phyloP scores from a whole-genome alignment of 2,888 invertebrate genomes.

The Vannuccia rotundouncinata region DNA sequence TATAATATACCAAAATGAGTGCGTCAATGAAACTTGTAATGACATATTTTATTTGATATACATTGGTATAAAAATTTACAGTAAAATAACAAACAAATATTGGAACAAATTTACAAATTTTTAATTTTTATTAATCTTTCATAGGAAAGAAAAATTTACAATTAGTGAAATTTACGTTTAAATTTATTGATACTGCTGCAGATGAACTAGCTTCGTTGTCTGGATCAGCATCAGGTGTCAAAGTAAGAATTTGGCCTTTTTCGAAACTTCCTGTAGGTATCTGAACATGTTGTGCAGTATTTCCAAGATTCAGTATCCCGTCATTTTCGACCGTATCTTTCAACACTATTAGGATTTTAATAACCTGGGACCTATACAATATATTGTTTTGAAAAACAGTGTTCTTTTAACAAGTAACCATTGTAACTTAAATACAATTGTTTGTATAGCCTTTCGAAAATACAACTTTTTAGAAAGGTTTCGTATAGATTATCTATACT shows the following conservation, averaged over 20 bases:
- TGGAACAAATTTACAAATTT: not conserved
- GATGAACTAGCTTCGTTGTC: constrained; percentile 9
- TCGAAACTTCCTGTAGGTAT: constrained; percentile 14
- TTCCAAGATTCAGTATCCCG: constrained; percentile 17
- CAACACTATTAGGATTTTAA: not conserved
- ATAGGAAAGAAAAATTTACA: constrained; percentile 15
- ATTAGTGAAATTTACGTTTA: constrained; percentile 3
- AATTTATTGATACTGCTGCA: constrained; percentile 17
- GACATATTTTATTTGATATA: constrained; percentile 18
- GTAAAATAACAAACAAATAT: not conserved
- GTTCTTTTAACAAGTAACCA: constrained; percentile 4
- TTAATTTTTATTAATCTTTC: too few species aligned
- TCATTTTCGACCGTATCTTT: constrained; percentile 12
- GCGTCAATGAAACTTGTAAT: constrained; percentile 20
- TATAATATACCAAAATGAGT: constrained; percentile 11
- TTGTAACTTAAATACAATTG: constrained; percentile 7
- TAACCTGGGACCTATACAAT: not conserved
- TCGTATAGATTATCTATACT: constrained; percentile 16
- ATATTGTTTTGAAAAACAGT: not conserved
- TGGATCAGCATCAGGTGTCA: constrained; percentile 11
- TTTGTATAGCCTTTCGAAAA: not conserved
- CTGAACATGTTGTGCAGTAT: constrained; percentile 22
- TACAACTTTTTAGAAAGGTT: constrained; percentile 14
- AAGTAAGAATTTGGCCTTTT: constrained; percentile 7
- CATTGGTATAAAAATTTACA: not conserved